A percentile compares a stretch with the other conserved stretches of the same genome.
Evolutionary conservation across 2,113 vertebrate genomes (phyloP).

Genomic region (Coracopsis vasa): DNA sequence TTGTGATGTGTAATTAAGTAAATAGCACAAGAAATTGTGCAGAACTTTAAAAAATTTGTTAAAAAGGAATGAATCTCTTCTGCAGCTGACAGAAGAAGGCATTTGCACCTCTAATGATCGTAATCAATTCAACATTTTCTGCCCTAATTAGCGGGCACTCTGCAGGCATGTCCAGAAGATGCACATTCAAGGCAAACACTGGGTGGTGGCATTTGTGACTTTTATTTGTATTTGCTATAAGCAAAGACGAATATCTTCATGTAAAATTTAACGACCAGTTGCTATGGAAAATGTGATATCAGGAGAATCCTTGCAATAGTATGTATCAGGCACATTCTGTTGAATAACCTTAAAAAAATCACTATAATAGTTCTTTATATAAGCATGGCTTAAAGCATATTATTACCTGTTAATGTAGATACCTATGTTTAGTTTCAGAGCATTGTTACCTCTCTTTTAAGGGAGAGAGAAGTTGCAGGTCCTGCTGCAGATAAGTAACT

Average conservation of each 20-base stretch:
- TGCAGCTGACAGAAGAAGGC: background rate
- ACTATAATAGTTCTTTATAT: background rate
- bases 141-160: background rate
- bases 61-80: conserved; percentile 23
- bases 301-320: background rate
- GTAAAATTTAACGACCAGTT: background rate
- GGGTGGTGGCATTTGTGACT: background rate
- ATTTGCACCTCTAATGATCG: conserved; percentile 11
- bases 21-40: conserved; percentile 42
- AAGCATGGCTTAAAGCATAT: background rate
- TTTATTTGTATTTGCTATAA: background rate
- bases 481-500: background rate
- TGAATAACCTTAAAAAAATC: background rate
- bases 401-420: background rate
- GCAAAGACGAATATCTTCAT: background rate
- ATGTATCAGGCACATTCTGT: accelerated
- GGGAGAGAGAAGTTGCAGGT: background rate
- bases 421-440: accelerated
- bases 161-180: background rate
- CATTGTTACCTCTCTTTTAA: background rate
- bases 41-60: conserved; percentile 45
- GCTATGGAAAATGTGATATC: background rate
- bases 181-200: background rate
- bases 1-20: conserved; percentile 53
- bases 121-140: conserved; percentile 32